Evolutionary conservation across 1,140 invertebrate species (phyloP).

Genomic region (Tetragnatha versicolor): DNA sequence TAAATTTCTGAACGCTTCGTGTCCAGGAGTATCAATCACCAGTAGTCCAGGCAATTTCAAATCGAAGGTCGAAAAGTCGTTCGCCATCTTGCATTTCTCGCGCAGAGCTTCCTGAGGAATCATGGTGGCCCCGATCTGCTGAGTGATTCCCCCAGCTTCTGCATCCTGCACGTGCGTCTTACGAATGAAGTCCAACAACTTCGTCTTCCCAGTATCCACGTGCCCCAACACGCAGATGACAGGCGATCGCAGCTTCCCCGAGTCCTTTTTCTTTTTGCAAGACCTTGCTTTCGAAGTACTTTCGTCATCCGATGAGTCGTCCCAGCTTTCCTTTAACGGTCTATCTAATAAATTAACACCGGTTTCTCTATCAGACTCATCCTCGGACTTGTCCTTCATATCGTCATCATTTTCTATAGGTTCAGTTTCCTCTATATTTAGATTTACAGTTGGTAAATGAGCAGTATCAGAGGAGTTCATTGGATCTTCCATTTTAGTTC

Average conservation of each 20-base stretch:
- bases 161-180: slow-evolving; percentile 97
- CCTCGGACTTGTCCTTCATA: slow-evolving; percentile 11
- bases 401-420: too few species aligned
- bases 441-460: too few species aligned
- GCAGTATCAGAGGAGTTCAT: slow-evolving; percentile 73
- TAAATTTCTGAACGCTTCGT: slow-evolving; percentile 99
- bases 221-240: slow-evolving; percentile 99
- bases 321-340: too few species aligned
- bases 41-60: slow-evolving; percentile 94
- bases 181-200: slow-evolving; percentile 89
- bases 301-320: background rate
- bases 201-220: slow-evolving; percentile 99
- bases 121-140: slow-evolving; percentile 99
- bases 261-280: slow-evolving; percentile 73
- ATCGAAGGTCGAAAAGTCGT: slow-evolving; percentile 76
- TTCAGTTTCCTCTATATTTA: too few species aligned
- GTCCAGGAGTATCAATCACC: slow-evolving; percentile 99
- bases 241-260: slow-evolving; percentile 79
- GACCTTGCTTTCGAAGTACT: slow-evolving; percentile 82
- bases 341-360: background rate
- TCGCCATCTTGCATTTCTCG: slow-evolving; percentile 93
- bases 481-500: slow-evolving; percentile 81
- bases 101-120: slow-evolving; percentile 95
- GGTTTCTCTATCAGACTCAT: too few species aligned
- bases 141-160: slow-evolving; percentile 99